Percentiles rank a stretch among this genome's conserved stretches.
phyloP scores from a whole-genome alignment of 2,888 invertebrate genomes.

The Eretmocerus hayati region DNA sequence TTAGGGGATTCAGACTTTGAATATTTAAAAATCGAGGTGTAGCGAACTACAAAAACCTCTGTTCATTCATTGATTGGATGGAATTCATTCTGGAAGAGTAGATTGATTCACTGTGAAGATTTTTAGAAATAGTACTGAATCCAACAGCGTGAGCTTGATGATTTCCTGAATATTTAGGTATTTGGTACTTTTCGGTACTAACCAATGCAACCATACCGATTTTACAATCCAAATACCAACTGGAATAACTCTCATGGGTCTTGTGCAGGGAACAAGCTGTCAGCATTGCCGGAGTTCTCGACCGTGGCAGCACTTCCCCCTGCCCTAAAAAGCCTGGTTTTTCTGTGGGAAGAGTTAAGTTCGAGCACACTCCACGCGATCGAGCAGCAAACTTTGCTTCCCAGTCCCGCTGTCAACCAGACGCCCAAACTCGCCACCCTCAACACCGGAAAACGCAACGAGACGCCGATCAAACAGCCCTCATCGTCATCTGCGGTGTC shows the following conservation, averaged over 20 bases:
- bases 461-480: constrained; percentile 11
- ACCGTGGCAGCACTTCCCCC: constrained; percentile 76
- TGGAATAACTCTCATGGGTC: background rate
- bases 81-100: too few species aligned
- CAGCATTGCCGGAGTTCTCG: constrained; percentile 48
- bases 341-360: constrained; percentile 83
- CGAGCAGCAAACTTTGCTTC: constrained; percentile 55
- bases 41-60: too few species aligned
- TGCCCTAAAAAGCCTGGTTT: constrained; percentile 78
- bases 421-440: constrained; percentile 30
- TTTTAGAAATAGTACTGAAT: too few species aligned
- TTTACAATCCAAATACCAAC: background rate
- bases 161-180: too few species aligned
- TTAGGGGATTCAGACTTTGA: too few species aligned
- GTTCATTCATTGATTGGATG: too few species aligned
- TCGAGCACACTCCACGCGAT: constrained; percentile 61
- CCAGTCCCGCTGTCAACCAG: constrained; percentile 50
- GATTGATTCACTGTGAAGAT: too few species aligned
- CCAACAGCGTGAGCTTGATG: too few species aligned
- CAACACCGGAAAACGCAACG: constrained; percentile 4
- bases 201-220: too few species aligned
- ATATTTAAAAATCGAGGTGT: too few species aligned
- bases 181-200: too few species aligned
- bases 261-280: constrained; percentile 34
- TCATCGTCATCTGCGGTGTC: background rate